phyloP scores from a whole-genome alignment of 2,888 invertebrate species.

The Ligdia adustata region DNA sequence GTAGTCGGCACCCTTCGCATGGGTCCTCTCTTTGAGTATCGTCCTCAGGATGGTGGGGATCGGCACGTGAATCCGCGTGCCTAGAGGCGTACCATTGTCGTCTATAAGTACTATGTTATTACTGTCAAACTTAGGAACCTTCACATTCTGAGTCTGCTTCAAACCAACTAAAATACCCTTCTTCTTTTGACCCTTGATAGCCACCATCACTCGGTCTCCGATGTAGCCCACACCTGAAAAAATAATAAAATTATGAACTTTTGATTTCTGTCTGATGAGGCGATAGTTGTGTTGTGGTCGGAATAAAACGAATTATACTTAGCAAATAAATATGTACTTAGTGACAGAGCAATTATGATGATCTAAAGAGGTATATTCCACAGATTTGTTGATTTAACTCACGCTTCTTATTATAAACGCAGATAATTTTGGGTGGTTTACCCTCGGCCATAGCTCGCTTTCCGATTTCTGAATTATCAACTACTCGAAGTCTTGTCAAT shows the following conservation, averaged over 20 bases:
- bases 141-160: conserved; percentile 91
- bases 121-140: conserved; percentile 95
- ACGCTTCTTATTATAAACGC: conserved; percentile 94
- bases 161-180: conserved; percentile 92
- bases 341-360: no score
- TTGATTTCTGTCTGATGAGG: no score
- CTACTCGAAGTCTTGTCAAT: conserved; percentile 92
- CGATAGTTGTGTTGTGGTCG: no score
- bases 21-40: conserved; percentile 91
- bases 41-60: conserved; percentile 95
- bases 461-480: conserved; percentile 98
- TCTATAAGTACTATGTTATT: conserved; percentile 98
- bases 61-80: conserved; percentile 97
- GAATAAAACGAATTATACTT: no score
- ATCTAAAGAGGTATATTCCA: no score
- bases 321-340: no score
- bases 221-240: conserved; percentile 77
- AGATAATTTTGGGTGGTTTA: conserved; percentile 96
- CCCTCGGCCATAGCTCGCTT: conserved; percentile 97
- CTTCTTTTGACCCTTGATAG: conserved; percentile 97
- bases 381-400: no score
- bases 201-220: conserved; percentile 95
- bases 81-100: conserved; percentile 96
- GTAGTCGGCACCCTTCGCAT: conserved; percentile 93
- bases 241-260: no score